A percentile compares a stretch with the other conserved stretches of the same genome.
Conservation (phyloP, 2,797 vertebrate species). For the Alfaro cultratus region DNA sequence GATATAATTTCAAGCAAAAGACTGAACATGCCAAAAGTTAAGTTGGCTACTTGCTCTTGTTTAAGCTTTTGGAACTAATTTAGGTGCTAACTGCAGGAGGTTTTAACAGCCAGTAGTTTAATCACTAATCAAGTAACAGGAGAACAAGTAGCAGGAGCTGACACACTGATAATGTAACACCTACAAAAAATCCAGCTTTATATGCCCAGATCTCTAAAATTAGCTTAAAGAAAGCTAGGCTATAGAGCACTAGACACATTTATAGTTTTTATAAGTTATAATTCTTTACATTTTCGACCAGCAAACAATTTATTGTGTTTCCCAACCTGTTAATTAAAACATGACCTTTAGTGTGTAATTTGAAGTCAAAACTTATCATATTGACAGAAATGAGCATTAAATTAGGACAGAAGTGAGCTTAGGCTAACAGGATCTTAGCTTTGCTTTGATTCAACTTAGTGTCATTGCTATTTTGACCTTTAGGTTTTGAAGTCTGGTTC, state of each 20-base stretch:
- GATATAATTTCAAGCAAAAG: not conserved
- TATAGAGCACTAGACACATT: not conserved
- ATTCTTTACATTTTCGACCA: not conserved
- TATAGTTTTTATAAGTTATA: not conserved
- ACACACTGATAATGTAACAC: not conserved
- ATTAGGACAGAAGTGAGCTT: not conserved
- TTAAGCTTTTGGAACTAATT: not conserved
- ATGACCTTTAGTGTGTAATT: not conserved
- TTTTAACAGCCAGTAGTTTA: not conserved
- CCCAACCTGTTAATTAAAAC: not conserved
- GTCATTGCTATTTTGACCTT: not conserved
- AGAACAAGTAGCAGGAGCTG: not conserved
- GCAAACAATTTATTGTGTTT: not conserved
- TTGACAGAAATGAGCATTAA: not conserved
- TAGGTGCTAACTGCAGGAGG: not conserved
- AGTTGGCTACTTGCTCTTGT: not conserved
- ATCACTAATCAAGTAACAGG: not conserved
- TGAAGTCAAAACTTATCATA: not conserved
- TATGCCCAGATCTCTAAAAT: not conserved
- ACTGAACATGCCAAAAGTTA: not conserved
- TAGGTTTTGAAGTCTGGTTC: not conserved
- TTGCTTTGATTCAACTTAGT: not conserved
- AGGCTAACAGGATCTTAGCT: not conserved
- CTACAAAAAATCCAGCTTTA: not conserved
- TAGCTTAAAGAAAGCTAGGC: not conserved